Percentiles rank a stretch among this genome's conserved stretches.
Evolutionary conservation across 1,140 invertebrate genomes (phyloP).

Genomic region (Tachypleus tridentatus): DNA sequence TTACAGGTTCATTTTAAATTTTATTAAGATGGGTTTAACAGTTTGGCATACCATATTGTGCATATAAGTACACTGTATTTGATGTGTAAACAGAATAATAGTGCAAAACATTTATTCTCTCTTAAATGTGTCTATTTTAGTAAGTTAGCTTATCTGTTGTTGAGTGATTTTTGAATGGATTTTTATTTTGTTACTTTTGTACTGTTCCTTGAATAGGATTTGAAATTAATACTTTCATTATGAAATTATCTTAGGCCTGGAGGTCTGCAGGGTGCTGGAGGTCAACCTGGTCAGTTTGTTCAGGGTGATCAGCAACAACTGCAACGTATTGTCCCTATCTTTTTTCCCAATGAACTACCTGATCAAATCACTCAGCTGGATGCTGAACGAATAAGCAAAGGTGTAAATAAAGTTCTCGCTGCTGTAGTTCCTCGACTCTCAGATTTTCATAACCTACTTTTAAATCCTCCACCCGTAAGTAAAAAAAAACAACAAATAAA

Average conservation of each 20-base stretch:
- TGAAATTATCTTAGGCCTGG: slow-evolving; percentile 6
- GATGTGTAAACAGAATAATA: too few species aligned
- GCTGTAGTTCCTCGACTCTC: slow-evolving; percentile 53
- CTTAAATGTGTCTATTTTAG: too few species aligned
- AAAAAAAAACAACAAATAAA: too few species aligned
- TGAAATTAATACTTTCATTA: not conserved
- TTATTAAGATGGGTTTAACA: too few species aligned
- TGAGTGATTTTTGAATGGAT: not conserved
- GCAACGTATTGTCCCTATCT: slow-evolving; percentile 9
- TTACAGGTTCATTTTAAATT: too few species aligned
- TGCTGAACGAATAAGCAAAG: slow-evolving; percentile 39
- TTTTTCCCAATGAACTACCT: slow-evolving; percentile 27
- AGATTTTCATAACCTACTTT: slow-evolving; percentile 54
- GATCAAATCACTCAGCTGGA: slow-evolving; percentile 34
- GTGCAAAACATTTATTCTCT: too few species aligned
- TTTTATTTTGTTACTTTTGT: not conserved
- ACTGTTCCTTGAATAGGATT: not conserved
- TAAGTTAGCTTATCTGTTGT: not conserved
- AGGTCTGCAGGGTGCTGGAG: not conserved
- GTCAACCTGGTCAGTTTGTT: too few species aligned
- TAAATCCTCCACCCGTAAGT: slow-evolving; percentile 57
- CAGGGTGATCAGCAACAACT: too few species aligned
- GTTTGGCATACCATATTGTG: too few species aligned
- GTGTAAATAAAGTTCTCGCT: slow-evolving; percentile 44
- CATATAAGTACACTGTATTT: too few species aligned